phyloP scores from a whole-genome alignment of 2,113 vertebrate genomes.

The Pituophis catenifer region DNA sequence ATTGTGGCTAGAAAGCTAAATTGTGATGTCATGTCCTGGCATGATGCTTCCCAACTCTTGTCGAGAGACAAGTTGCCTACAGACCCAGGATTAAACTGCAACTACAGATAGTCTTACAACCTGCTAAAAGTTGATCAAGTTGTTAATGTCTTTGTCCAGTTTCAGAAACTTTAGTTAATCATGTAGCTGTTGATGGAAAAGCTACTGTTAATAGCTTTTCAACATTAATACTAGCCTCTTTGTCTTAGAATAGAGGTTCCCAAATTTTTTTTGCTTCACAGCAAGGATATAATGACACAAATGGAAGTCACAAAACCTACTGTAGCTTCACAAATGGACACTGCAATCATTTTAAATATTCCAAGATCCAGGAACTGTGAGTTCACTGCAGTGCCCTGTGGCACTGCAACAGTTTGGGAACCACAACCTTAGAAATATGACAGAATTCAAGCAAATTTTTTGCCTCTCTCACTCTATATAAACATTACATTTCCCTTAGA shows the following conservation, averaged over 20 bases:
- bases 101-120: background rate
- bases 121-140: background rate
- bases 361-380: background rate
- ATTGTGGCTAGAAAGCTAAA: background rate
- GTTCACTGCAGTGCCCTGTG: background rate
- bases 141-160: background rate
- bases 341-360: background rate
- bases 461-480: background rate
- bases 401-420: background rate
- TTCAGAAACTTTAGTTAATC: background rate
- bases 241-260: background rate
- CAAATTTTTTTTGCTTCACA: background rate
- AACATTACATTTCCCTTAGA: background rate
- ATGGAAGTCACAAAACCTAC: background rate
- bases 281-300: background rate
- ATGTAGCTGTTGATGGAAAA: background rate
- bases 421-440: background rate
- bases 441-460: background rate
- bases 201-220: background rate
- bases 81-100: background rate
- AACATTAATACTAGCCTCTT: background rate
- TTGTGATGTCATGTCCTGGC: background rate
- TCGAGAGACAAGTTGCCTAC: background rate
- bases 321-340: background rate
- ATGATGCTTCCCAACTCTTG: background rate